phyloP scores from a whole-genome alignment of 2,888 invertebrate genomes.

The Catocala nupta region DNA sequence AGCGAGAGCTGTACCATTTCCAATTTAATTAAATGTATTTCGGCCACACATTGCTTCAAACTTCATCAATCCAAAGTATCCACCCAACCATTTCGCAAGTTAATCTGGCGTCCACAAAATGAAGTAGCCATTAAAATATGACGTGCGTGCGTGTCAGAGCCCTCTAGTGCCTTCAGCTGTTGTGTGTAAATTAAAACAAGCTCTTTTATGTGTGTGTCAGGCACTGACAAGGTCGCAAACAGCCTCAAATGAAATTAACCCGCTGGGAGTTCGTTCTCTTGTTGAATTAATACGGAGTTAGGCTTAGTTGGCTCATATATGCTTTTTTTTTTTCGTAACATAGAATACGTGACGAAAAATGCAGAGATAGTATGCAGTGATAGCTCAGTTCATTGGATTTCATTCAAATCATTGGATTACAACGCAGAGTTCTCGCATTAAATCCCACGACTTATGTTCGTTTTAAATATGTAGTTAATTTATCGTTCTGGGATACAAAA shows the following conservation, averaged over 20 bases:
- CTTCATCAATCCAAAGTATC: constrained; percentile 26
- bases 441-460: too few species aligned
- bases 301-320: too few species aligned
- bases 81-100: constrained; percentile 34
- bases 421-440: too few species aligned
- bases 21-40: too few species aligned
- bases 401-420: too few species aligned
- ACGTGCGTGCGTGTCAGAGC: constrained; percentile 23
- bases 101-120: constrained; percentile 37
- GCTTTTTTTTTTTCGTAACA: too few species aligned
- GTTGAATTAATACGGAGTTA: not conserved
- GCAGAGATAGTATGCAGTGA: too few species aligned
- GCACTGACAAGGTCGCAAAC: constrained; percentile 24
- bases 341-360: too few species aligned
- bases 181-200: constrained; percentile 14
- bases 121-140: constrained; percentile 35
- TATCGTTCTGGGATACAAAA: too few species aligned
- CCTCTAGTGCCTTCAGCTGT: not conserved
- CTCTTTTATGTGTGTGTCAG: constrained; percentile 24
- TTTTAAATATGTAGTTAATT: too few species aligned
- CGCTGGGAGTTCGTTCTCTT: constrained; percentile 10
- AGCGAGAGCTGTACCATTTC: too few species aligned
- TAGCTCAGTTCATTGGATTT: too few species aligned
- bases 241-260: constrained; percentile 52
- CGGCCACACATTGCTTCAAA: not conserved